These are phyloP conservation scores for Falco novaeseelandiae DNA, from an alignment of 2,797 vertebrate species.

Conservation along the genomic window DNA sequence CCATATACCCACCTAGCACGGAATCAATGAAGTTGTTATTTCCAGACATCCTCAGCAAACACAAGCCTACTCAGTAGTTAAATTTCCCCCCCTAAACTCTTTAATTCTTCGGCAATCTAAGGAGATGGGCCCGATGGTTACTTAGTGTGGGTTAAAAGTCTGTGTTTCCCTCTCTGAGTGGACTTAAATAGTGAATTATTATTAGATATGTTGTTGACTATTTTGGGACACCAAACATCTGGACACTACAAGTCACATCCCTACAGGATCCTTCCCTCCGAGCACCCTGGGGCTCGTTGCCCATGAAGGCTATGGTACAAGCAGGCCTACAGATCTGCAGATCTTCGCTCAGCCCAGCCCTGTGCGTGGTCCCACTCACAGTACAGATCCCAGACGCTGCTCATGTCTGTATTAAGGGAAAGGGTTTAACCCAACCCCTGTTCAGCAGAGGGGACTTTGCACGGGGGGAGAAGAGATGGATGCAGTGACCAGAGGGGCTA, in stretches of 20 bases:
- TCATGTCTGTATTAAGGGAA: neutral
- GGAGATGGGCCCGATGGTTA: neutral
- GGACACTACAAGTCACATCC: neutral
- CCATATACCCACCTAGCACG: neutral
- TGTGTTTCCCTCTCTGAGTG: neutral
- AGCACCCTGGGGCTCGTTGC: fast-evolving
- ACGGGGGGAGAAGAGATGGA: neutral
- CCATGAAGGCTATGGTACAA: fast-evolving
- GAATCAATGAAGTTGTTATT: neutral
- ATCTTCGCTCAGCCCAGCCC: neutral
- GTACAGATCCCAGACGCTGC: neutral
- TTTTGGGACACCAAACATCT: neutral
- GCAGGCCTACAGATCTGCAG: neutral
- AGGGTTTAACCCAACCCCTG: neutral
- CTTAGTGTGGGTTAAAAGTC: neutral
- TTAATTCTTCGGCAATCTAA: neutral
- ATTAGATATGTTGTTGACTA: neutral
- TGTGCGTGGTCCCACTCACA: neutral
- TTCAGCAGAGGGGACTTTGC: neutral
- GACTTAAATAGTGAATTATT: neutral
- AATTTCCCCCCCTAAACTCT: neutral
- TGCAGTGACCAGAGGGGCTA: neutral
- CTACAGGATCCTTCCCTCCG: neutral
- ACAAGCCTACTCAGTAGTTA: neutral
- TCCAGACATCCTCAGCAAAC: conserved; percentile 12